Evolutionary conservation across 1,140 invertebrate species (phyloP).

Genomic region (Leptopilina boulardi): DNA sequence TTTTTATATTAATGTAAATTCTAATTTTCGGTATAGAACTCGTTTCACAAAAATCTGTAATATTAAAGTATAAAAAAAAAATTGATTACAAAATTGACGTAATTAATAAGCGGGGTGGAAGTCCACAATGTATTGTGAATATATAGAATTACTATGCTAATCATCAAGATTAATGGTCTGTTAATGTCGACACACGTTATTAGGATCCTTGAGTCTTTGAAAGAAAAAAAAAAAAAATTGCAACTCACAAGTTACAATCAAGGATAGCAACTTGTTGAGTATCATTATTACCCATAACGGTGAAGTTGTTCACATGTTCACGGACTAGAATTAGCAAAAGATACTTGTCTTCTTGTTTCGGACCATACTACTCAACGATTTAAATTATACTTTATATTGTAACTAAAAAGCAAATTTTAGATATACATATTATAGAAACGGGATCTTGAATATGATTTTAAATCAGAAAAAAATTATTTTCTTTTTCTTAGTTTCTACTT

Average conservation of each 20-base stretch:
- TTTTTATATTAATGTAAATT: too few relatives aligned
- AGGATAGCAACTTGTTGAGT: conserved; percentile 17
- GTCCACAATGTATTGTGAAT: not conserved
- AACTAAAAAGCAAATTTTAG: not conserved
- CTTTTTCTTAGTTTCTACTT: too few relatives aligned
- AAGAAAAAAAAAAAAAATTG: not conserved
- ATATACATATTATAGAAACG: not conserved
- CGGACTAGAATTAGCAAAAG: conserved; percentile 7
- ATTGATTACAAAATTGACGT: not conserved
- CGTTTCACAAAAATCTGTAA: too few relatives aligned
- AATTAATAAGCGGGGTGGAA: not conserved
- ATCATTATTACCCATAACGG: conserved; percentile 14
- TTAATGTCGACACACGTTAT: conserved; percentile 17
- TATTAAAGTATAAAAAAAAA: conserved; percentile 2
- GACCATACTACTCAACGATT: not conserved
- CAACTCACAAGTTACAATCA: conserved; percentile 13
- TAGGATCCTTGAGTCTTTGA: conserved; percentile 13
- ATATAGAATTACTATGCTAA: conserved; percentile 3
- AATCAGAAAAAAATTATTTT: not conserved
- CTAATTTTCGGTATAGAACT: not conserved
- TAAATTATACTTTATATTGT: not conserved
- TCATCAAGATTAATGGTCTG: conserved; percentile 13
- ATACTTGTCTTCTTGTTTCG: conserved; percentile 2
- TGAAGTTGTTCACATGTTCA: conserved; percentile 1
- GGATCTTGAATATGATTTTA: not conserved